Base-by-base conservation (phyloP, 2,888 invertebrate genomes). In the Phortica magna region DNA sequence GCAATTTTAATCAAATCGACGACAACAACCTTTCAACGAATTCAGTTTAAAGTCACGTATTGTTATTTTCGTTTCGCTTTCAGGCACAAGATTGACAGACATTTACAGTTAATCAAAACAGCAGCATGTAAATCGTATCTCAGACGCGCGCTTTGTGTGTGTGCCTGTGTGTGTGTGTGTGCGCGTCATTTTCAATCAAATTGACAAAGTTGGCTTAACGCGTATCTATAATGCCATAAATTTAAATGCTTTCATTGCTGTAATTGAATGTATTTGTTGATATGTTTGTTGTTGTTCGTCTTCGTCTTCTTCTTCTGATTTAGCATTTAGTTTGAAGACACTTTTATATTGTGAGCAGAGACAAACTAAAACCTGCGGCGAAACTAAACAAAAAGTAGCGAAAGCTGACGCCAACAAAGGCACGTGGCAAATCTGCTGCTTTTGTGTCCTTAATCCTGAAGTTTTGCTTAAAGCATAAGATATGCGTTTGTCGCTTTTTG, bases 1-100 rank as follows among this genome's bases (percentile, higher is more conserved):
- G 59, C 7, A 19, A 59, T 1, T 39, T 31, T 22, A 59, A 57
- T 73, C 39, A 7, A 73, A 57, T 73, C 72, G 65, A 73, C 76
- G 73, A 77, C 55, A 76, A 75, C 71, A 75, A 48, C 48, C 7
- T 2, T 48, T 9, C 9, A 48, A 48, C 48, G 7, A 48, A 12
- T 48, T 48, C 48, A 48, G 48, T 48, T 48, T 9, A 7, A 48
- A 48, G 14, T 9, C 48, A 48, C 48, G 48, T 48, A 31, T 31
- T 31, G 31, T 31, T 4, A 6, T 48, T 14, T 48, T 48, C 14
- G 9, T 14, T 48, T 48, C 14, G 9, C 48, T 48, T 12, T 48
- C 48, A 48, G 9, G 48, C 48, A 14, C 9, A 48, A 48, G 14
- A 48, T 48, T 12, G 48, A 14, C 48, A 48, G 10, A 48, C 48